A percentile compares a stretch with the other conserved stretches of the same genome.
phyloP scores from a whole-genome alignment of 2,888 invertebrate genomes.

The Dryobota labecula region DNA sequence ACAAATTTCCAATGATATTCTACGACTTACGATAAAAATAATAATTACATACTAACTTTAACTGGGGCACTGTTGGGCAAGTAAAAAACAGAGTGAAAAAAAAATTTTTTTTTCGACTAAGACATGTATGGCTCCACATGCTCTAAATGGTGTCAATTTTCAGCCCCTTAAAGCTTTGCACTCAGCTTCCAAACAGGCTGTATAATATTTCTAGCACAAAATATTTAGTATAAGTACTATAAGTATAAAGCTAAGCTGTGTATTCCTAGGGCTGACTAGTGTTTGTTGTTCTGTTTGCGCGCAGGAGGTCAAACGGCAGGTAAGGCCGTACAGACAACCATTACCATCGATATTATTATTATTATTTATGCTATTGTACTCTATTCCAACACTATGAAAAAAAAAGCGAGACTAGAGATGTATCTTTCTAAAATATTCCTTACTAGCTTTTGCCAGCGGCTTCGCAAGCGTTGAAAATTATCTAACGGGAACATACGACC shows the following conservation, averaged over 20 bases:
- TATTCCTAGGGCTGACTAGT: slow-evolving; percentile 72
- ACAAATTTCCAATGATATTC: no score
- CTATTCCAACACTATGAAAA: slow-evolving; percentile 14
- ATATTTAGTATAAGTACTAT: slow-evolving; percentile 35
- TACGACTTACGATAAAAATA: no score
- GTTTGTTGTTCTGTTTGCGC: slow-evolving; percentile 86
- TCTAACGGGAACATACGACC: neutral
- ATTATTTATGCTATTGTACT: slow-evolving; percentile 59
- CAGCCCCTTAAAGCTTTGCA: no score
- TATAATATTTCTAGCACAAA: neutral
- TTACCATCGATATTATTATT: slow-evolving; percentile 63
- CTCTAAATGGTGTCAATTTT: no score
- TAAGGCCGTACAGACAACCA: slow-evolving; percentile 78
- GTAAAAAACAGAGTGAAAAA: no score
- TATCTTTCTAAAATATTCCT: slow-evolving; percentile 17
- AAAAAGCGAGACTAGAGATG: slow-evolving; percentile 53
- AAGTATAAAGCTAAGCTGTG: slow-evolving; percentile 50
- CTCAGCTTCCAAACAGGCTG: no score
- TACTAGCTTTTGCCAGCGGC: no score
- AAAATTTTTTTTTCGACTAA: no score
- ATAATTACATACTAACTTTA: no score
- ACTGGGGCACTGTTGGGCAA: no score
- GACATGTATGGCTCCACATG: no score
- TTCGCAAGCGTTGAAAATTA: no score
- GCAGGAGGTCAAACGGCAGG: slow-evolving; percentile 89